Base-by-base conservation (phyloP, 2,797 vertebrate genomes). In the Adelosebastes latens region DNA sequence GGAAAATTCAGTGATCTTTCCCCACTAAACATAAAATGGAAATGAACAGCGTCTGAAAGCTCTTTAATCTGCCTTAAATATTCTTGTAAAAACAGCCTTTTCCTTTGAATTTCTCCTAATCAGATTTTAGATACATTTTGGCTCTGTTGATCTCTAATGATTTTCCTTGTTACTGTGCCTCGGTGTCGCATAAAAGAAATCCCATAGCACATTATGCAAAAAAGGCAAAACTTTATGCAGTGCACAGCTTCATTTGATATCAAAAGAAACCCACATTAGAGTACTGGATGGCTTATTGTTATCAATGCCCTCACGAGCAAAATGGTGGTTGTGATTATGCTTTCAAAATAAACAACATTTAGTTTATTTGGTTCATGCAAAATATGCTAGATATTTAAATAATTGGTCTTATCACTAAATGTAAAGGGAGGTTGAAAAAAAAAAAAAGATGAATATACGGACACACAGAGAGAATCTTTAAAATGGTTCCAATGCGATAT, bases 61-160 rank as follows among this genome's bases (percentile, higher is more conserved):
- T 56, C 77, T 90, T 89, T 93, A 95, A 93, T 93, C 85, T 88
- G 79, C 82, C 81, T 94, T 79, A 72, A 85, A 87, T 62, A 81
- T 93, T 82, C 62, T 46, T 80, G 67, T 85, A 79, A 88, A 87
- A 86, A 75, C 69, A 80, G 34, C 36, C 6, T 16, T 72, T 72
- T 85, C 81, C 72, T 80, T 81, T 83, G 83, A 87, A 81, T 90
- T 79, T 80, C 56, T 85, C 79, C 85, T 92, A 91, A 92, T 92
- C 86, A 89, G 82, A 88, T 92, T 92, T 89, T 72, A 82, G 68
- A 85, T 87, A 85, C 32, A 71, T 65, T 84, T 82, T 75, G 24
- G 49, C 72, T 79, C 24, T n/a, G 39, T 75, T 84, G 72, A 83
- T 88, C 81, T 79, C 69, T 84, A 81, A 90, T 79, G 79, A 77